Percentiles rank a stretch among this genome's conserved stretches.
phyloP scores from a whole-genome alignment of 64 coral and sea anemone species.

The Stichodactyla mertensii region DNA sequence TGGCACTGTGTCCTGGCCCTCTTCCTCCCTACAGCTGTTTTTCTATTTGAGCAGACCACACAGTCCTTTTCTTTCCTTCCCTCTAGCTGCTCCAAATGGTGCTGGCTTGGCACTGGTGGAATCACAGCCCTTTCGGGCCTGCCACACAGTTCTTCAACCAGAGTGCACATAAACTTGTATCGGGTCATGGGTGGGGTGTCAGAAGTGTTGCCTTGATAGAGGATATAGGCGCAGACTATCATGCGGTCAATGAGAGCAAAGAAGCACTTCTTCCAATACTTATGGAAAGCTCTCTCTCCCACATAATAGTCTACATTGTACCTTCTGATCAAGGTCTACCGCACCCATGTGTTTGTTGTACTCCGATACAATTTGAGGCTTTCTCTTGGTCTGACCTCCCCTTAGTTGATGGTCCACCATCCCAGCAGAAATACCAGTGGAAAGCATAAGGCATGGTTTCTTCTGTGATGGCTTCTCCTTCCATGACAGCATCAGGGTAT shows the following conservation, averaged over 20 bases:
- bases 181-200: too few relatives aligned
- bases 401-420: conserved; percentile 5
- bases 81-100: not conserved
- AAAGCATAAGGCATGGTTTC: conserved; percentile 15
- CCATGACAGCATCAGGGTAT: conserved; percentile 3
- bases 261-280: conserved; percentile 29
- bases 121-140: not conserved
- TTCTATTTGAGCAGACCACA: conserved; percentile 35
- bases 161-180: conserved; percentile 8
- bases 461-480: conserved; percentile 19
- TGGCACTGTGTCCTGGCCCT: conserved; percentile 29
- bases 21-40: conserved; percentile 26
- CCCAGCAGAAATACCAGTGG: not conserved
- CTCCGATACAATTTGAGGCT: not conserved
- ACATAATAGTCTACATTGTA: not conserved
- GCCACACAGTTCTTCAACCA: conserved; percentile 9
- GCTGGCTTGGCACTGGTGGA: not conserved
- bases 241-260: conserved; percentile 29
- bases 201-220: conserved; percentile 5
- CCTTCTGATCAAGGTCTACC: conserved; percentile 30
- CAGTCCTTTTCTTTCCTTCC: conserved; percentile 33
- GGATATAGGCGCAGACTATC: not conserved
- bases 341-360: conserved; percentile 35
- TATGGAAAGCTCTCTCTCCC: conserved; percentile 17
- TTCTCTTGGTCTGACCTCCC: not conserved